Conservation (phyloP, 2,113 vertebrate genomes). For the Jacana jacana region DNA sequence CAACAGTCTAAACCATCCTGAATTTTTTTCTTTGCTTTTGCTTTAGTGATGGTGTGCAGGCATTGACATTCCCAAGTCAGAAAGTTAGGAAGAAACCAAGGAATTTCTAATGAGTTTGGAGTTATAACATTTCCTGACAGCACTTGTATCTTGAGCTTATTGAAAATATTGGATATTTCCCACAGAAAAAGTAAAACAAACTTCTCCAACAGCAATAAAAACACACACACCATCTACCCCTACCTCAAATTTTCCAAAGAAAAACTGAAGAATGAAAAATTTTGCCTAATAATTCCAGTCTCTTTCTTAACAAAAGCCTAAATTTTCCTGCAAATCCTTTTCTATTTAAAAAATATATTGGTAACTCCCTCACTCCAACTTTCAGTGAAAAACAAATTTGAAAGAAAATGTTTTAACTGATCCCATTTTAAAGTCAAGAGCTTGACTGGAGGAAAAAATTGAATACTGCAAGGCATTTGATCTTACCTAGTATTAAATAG, state of each 20-base stretch:
- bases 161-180: constrained; percentile 1
- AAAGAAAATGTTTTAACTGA: not conserved
- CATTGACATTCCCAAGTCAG: not conserved
- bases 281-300: not conserved
- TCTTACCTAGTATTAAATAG: not conserved
- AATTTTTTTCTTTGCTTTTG: not conserved
- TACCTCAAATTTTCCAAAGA: not conserved
- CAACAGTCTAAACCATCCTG: not conserved
- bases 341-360: not conserved
- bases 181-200: not conserved
- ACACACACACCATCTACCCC: not conserved
- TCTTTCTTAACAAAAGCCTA: not conserved
- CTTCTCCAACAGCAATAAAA: not conserved
- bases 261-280: not conserved
- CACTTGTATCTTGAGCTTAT: not conserved
- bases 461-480: not conserved
- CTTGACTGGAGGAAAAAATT: not conserved
- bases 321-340: not conserved
- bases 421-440: not conserved
- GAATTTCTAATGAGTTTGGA: not conserved
- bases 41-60: not conserved
- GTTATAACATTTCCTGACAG: not conserved
- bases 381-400: not conserved
- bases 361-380: not conserved
- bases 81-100: not conserved